Evolutionary conservation across 2,797 vertebrate genomes (phyloP), one percentile per base, ranked within the genome.

Genomic region (Mormyrus hasselquistii): DNA sequence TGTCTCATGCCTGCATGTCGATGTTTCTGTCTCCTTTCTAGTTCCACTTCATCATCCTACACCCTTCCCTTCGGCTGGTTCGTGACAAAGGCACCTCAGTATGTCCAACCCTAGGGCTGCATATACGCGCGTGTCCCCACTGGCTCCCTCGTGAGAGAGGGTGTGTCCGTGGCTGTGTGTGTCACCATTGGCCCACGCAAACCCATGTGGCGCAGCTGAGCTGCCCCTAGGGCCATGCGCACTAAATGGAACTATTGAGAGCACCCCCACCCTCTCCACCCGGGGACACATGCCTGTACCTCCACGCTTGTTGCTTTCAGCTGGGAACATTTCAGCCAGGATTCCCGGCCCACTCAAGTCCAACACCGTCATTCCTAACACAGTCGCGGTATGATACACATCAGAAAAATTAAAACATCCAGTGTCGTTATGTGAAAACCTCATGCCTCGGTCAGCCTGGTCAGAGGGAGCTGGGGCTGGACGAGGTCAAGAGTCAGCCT

Each of bases 211-310:
- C 84, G 57, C 57, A 55, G 84, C 19, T 29, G 47, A 73, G 84
- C 65, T 62, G 84, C 62, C n/a, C 25, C 22, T 7, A 14, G 8
- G 10, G 83, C 47, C 82, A 62, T n/a, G 55, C 12, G 12, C 16
- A 53, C 82, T 86, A 79, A 89, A 86, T 29, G 88, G 25, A n/a
- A 29, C 88, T 62, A 89, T 86, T 87, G 57, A 89, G 84, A 86
- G 47, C 29, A 34, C 57, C 88, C 57, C 83, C n/a, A 22, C 57
- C 79, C 76, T 47, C 34, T 4, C 16, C 41, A 1, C 41, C 79
- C 79, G 3, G 41, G 47, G 44, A 44, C 44, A n/a, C 82, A 52
- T 49, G 83, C 83, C 84, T 50, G 55, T 19, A 55, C 59, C 57
- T 29, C 82, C 88, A 12, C 47, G 59, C 52, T 86, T 65, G 53